Evolutionary conservation across 2,888 invertebrate genomes (phyloP).

Genomic region (Biston betularia): DNA sequence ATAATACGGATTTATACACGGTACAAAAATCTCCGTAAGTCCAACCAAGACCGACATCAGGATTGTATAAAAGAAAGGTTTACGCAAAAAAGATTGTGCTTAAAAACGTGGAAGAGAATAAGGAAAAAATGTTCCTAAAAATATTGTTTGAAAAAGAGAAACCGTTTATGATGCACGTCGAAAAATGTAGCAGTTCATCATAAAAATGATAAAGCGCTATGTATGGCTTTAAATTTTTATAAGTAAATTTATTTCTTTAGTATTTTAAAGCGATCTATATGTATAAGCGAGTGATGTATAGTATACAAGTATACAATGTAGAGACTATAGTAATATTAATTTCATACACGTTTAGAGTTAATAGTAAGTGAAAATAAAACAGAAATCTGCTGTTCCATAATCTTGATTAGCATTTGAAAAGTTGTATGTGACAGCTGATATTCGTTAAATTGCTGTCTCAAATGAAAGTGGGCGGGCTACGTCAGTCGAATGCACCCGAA

Average conservation of each 20-base stretch:
- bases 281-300: too few species aligned
- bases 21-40: constrained; percentile 21
- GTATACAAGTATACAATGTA: too few species aligned
- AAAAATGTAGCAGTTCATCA: constrained; percentile 1
- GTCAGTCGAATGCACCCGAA: too few species aligned
- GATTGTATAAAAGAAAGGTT: constrained; percentile 26
- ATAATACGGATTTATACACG: constrained; percentile 34
- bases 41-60: constrained; percentile 23
- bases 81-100: constrained; percentile 27
- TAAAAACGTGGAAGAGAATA: constrained; percentile 23
- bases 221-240: too few species aligned
- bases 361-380: not conserved
- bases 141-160: constrained; percentile 8
- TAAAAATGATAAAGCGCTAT: not conserved
- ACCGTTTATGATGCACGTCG: constrained; percentile 7
- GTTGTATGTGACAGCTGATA: too few species aligned
- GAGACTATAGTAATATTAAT: too few species aligned
- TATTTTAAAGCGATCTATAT: not conserved
- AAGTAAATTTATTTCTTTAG: not conserved
- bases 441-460: too few species aligned
- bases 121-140: constrained; percentile 19
- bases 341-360: too few species aligned
- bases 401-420: too few species aligned
- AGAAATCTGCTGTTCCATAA: too few species aligned
- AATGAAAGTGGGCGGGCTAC: too few species aligned